A percentile compares a stretch with the other conserved stretches of the same genome.
These are phyloP conservation scores for Drosophila crucigera DNA, from an alignment of 2,888 invertebrate species.

Conservation along the genomic window DNA sequence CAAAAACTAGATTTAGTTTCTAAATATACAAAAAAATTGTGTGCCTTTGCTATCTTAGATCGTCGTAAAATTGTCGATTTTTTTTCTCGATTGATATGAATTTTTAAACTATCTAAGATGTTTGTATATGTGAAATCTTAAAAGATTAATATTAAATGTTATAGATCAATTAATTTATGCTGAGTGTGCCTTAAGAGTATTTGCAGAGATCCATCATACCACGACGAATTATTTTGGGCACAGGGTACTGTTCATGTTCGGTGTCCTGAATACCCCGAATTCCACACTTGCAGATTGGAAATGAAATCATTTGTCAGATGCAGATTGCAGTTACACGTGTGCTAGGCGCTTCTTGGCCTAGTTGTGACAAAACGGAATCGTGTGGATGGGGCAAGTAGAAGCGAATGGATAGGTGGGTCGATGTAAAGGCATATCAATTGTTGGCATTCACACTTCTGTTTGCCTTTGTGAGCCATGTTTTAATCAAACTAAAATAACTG, in stretches of 20 bases:
- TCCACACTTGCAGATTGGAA: constrained; percentile 51
- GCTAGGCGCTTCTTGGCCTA: constrained; percentile 57
- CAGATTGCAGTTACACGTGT: constrained; percentile 47
- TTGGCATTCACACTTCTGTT: constrained; percentile 47
- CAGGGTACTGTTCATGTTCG: constrained; percentile 20
- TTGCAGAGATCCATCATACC: not conserved
- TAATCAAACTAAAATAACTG: constrained; percentile 78
- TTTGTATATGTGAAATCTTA: not conserved
- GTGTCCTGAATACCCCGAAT: constrained; percentile 27
- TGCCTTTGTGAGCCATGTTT: constrained; percentile 62
- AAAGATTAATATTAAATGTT: not conserved
- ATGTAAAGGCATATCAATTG: constrained; percentile 49
- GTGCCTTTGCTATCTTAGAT: not conserved
- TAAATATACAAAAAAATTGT: not conserved
- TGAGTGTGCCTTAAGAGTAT: not conserved
- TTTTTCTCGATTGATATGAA: not conserved
- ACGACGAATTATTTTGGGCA: not conserved
- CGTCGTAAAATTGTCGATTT: not conserved
- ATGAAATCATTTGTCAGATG: constrained; percentile 72
- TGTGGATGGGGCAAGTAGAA: not conserved
- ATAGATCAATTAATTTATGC: not conserved
- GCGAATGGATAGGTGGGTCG: not conserved
- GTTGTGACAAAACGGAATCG: constrained; percentile 36
- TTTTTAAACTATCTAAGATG: not conserved
- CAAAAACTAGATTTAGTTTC: not conserved